Conservation (phyloP, 1,140 invertebrate species). For the Eriosoma lanigerum region DNA sequence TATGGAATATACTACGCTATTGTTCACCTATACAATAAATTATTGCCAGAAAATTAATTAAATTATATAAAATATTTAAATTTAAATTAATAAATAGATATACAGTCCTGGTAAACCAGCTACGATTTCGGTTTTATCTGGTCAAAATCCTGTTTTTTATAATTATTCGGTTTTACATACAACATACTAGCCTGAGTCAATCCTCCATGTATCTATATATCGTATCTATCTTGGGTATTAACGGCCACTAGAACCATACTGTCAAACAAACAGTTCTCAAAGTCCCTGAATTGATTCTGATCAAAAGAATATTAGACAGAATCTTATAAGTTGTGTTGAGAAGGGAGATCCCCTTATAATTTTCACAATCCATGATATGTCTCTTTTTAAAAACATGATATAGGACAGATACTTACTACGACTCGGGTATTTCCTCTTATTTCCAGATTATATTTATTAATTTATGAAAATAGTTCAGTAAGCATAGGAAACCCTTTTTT, state of each 20-base stretch:
- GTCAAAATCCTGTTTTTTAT: not conserved
- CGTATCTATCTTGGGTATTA: too few species aligned
- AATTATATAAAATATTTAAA: not conserved
- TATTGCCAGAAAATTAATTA: not conserved
- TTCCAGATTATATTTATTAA: not conserved
- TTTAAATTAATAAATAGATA: not conserved
- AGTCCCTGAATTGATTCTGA: too few species aligned
- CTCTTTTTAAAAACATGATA: too few species aligned
- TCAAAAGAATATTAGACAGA: too few species aligned
- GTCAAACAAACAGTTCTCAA: too few species aligned
- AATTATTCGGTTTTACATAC: not conserved
- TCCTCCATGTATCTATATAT: not conserved
- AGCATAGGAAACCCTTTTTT: not conserved
- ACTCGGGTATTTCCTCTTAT: not conserved
- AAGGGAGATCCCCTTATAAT: too few species aligned
- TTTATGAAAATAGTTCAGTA: slow-evolving; percentile 9
- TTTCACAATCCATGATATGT: too few species aligned
- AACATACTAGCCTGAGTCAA: not conserved
- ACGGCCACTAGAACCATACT: too few species aligned
- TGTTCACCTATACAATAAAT: not conserved
- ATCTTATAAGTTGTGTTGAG: too few species aligned
- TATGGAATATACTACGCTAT: not conserved
- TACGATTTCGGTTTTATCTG: not conserved
- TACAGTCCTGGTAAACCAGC: not conserved
- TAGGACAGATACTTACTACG: too few species aligned